Conservation (phyloP, 1,140 invertebrate genomes). For the Drosophila orena region DNA sequence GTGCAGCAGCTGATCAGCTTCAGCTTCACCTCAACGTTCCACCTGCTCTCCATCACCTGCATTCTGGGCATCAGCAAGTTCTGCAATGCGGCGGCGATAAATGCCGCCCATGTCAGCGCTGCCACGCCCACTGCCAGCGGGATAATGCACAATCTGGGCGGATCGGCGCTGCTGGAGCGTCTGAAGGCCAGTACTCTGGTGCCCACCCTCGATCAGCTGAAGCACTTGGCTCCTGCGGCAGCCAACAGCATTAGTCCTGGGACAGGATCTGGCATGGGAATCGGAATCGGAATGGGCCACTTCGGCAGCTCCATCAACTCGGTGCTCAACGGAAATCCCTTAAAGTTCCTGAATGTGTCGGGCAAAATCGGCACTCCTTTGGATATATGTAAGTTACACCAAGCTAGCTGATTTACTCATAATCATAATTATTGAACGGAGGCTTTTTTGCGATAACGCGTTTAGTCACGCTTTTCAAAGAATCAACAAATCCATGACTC, state of each 20-base stretch:
- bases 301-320: constrained; percentile 47
- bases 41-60: constrained; percentile 73
- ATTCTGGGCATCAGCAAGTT: constrained; percentile 79
- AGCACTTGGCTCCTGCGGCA: constrained; percentile 55
- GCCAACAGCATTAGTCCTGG: constrained; percentile 57
- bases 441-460: too few relatives aligned
- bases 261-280: constrained; percentile 14
- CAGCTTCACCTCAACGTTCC: constrained; percentile 74
- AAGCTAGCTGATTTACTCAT: background rate
- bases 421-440: background rate
- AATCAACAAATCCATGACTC: background rate
- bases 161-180: constrained; percentile 62
- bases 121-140: constrained; percentile 61
- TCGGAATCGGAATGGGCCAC: constrained; percentile 24
- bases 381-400: constrained; percentile 69
- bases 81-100: constrained; percentile 70
- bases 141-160: constrained; percentile 62
- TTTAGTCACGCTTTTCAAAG: background rate
- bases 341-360: constrained; percentile 61
- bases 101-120: constrained; percentile 62
- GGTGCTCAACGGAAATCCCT: constrained; percentile 53
- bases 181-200: constrained; percentile 62
- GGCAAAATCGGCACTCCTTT: constrained; percentile 58
- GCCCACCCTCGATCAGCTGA: constrained; percentile 56
- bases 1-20: constrained; percentile 81